Base-by-base conservation (phyloP, 2,888 invertebrate genomes). In the Drosophila ustulata region DNA sequence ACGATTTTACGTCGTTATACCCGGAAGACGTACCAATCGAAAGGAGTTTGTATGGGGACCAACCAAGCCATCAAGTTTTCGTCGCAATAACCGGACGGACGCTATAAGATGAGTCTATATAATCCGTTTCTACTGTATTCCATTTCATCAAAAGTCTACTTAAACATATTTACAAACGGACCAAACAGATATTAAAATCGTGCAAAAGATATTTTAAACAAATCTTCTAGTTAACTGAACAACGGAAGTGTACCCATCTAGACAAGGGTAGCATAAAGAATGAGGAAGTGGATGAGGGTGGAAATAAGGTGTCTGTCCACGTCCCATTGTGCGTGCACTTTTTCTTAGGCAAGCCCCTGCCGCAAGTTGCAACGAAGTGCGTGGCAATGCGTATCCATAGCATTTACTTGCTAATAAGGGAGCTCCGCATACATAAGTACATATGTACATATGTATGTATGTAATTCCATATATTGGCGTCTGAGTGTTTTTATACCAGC, bases 381-480 rank as follows among this genome's bases (percentile, higher is more conserved):
- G 59, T 58, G 70, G 43, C 58, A 49, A 52, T 75, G 70, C 63
- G 70, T 75, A 66, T 66, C 41, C 56, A 34, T 51, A 66, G 59
- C 69, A 61, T 56, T 51, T 55, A 55, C 43, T 51, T 51, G 45
- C 8, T n/a, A 18, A n/a, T 13, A 32, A 32, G 32, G 8, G 43
- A 43, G 32, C 11, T 4, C 30, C 39, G n/a, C 11, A 1, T 47
- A 3, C n/a, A 37, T n/a, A 3, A 8, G 5, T 45, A 28, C n/a
- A 62, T 41, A 45, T 25, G 4, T 25, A 47, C 4, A 18, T 18
- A 18, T 18, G 18, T 18, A 18, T 18, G 18, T 18, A 18, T 18
- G 30, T 49, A 18, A 30, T 7, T 9, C 4, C 9, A 18, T 18
- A 2, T 30, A 7, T 28, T n/a, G 9, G 13, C 13, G 47, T 30